A percentile compares a stretch with the other conserved stretches of the same genome.
Conservation (phyloP, 2,888 invertebrate species). For the Xylota segnis region DNA sequence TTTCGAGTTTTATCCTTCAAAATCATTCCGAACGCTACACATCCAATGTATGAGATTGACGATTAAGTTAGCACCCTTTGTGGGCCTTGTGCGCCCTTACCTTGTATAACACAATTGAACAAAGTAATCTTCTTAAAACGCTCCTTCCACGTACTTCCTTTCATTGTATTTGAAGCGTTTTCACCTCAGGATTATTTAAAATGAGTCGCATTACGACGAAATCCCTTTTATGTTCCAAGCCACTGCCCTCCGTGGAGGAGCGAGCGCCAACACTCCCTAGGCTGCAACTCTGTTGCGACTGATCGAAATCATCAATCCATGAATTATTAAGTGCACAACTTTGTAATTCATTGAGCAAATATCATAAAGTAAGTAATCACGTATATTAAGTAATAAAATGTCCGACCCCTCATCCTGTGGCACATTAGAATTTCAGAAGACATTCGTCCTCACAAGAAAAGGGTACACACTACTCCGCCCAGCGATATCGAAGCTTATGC, state of each 20-base stretch:
- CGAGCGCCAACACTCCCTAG: not conserved
- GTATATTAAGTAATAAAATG: conserved; percentile 10
- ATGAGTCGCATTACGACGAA: too few species aligned
- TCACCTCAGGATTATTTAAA: not conserved
- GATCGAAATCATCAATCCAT: not conserved
- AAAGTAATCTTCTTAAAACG: too few species aligned
- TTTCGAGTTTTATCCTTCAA: too few species aligned
- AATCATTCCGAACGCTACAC: too few species aligned
- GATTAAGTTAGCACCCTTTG: too few species aligned
- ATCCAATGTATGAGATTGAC: too few species aligned
- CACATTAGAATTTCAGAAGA: not conserved
- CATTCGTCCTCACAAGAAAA: not conserved
- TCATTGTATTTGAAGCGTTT: not conserved
- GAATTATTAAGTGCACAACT: conserved; percentile 8
- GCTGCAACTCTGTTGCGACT: not conserved
- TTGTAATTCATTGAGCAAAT: conserved; percentile 15
- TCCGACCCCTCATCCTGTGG: not conserved
- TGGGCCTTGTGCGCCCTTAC: too few species aligned
- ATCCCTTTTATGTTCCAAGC: not conserved
- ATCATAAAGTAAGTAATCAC: conserved; percentile 7
- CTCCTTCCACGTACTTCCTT: not conserved
- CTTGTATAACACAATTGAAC: too few species aligned
- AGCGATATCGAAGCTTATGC: conserved; percentile 3
- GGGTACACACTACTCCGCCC: not conserved
- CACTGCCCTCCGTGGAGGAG: too few species aligned